Base-by-base conservation (phyloP, 2,888 invertebrate species). In the Scaptomyza polygonia region DNA sequence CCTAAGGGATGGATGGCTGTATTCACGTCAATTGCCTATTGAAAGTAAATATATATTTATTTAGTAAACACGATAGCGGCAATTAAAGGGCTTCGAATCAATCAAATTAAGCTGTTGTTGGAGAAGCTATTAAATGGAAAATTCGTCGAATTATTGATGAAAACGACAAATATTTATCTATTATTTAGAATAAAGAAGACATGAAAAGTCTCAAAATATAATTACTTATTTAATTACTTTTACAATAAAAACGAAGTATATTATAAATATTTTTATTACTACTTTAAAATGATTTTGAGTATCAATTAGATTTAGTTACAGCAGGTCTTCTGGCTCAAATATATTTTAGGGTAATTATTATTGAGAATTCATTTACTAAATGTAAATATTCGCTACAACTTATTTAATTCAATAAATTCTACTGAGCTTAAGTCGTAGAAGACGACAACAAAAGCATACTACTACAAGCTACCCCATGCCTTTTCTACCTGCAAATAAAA, bases 1-100 rank as follows among this genome's bases (percentile, higher is more conserved):
- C 39, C 39, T 2, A 27, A 68, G 63, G 49, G 40, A 34, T 25
- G 72, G 16, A 53, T 36, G 36, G 16, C 72, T 32, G 18, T 32
- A 32, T 32, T n/a, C 30, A 9, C 68, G 45, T 68, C 57, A 55
- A 63, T 57, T 40, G 39, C 6, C 36, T 16, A 25, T 18, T 9
- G 7, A 7, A 34, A 8, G 8, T 34, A 34, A 8, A 36, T 36
- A 39, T 71, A 43, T 43, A 51, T 58, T 29, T 42, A n/a, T 16
- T 9, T 18, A 42, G 16, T 25, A 7, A 12, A 30, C n/a, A 49
- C 39, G 48, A 49, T 49, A 49, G 40, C 44, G 5, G n/a, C n/a
- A 25, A n/a, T 36, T 42, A 12, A 42, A 12, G 42, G 18, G 18
- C 5, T 39, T 42, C 42, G 12, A 42, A 42, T 42, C 42, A 1